Conservation (phyloP, 1,140 invertebrate genomes). For the Bombus picipes region DNA sequence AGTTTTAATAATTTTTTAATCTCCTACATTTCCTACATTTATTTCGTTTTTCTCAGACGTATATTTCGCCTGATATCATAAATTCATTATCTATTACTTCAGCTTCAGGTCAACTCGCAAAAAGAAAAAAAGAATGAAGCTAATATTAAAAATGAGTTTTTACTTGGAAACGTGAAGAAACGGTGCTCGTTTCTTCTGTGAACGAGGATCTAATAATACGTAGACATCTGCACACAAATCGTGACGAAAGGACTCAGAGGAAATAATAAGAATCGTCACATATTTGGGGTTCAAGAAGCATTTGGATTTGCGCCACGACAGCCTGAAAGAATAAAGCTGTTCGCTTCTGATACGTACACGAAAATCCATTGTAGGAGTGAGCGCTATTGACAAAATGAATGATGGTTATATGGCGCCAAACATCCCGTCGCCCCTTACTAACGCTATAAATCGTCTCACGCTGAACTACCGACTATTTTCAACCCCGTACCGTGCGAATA, state of each 20-base stretch:
- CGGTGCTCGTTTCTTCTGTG: neutral
- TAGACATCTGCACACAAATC: slow-evolving; percentile 23
- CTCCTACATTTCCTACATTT: no score
- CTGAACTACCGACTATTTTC: slow-evolving; percentile 57
- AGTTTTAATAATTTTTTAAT: neutral
- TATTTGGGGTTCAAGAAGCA: slow-evolving; percentile 49
- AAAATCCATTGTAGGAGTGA: slow-evolving; percentile 72
- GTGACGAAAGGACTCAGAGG: slow-evolving; percentile 32
- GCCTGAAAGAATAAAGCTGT: slow-evolving; percentile 76
- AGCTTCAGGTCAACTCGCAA: neutral
- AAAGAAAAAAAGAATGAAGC: neutral
- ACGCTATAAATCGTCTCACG: slow-evolving; percentile 75
- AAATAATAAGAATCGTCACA: slow-evolving; percentile 66
- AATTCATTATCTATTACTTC: neutral
- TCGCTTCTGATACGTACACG: slow-evolving; percentile 70
- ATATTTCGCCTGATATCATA: neutral
- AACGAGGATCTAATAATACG: neutral
- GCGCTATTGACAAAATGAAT: slow-evolving; percentile 79
- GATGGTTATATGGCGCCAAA: slow-evolving; percentile 77
- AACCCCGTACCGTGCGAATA: slow-evolving; percentile 52
- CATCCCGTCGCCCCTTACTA: slow-evolving; percentile 62
- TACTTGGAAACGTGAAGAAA: neutral
- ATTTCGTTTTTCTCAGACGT: neutral
- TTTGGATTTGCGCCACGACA: slow-evolving; percentile 72
- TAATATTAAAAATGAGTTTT: neutral